These are phyloP conservation scores for Cygnus olor DNA, from an alignment of 2,797 vertebrate genomes.

Conservation along the genomic window DNA sequence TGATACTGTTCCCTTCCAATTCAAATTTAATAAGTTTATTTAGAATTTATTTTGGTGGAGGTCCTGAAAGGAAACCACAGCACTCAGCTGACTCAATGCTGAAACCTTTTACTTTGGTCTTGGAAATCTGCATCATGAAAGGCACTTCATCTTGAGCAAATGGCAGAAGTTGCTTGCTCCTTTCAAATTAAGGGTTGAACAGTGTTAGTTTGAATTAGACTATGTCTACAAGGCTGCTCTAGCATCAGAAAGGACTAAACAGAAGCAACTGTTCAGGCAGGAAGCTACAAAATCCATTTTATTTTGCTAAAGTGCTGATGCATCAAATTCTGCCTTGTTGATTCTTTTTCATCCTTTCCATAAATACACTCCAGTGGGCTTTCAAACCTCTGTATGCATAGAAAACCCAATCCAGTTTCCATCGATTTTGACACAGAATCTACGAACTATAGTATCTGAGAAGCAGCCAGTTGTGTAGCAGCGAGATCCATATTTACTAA, in stretches of 20 bases:
- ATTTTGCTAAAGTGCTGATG: background rate
- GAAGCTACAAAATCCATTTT: background rate
- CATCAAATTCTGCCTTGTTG: background rate
- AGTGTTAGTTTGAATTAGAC: background rate
- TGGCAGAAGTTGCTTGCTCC: background rate
- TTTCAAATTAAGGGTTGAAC: background rate
- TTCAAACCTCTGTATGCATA: background rate
- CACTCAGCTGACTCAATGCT: background rate
- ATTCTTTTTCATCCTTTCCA: background rate
- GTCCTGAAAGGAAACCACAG: background rate
- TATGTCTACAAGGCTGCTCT: background rate
- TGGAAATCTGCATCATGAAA: background rate
- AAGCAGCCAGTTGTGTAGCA: background rate
- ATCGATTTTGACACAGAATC: slow-evolving; percentile 5
- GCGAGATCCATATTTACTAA: background rate
- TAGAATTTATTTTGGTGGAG: background rate
- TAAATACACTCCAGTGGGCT: background rate
- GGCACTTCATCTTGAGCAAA: background rate
- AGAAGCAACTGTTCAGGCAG: background rate
- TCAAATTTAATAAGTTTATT: background rate
- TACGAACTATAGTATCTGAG: background rate
- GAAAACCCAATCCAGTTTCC: background rate
- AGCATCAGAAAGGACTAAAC: background rate
- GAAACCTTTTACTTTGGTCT: background rate
- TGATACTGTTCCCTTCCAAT: background rate